Conservation (phyloP, 2,888 invertebrate species). For the Cistogaster globosa region DNA sequence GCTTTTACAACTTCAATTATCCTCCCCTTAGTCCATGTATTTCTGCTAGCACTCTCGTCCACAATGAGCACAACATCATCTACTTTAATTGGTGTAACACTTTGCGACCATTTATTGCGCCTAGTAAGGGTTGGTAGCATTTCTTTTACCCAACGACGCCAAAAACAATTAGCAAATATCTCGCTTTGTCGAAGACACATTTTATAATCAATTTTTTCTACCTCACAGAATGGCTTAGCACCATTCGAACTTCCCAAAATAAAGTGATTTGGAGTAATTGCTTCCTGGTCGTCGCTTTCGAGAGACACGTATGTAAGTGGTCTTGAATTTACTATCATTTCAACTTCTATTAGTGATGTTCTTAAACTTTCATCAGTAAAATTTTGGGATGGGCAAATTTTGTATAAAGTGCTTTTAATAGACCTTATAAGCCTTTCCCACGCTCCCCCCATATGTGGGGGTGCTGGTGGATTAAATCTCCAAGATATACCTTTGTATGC, state of each 20-base stretch:
- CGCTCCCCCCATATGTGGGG: not conserved
- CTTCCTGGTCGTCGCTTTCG: slow-evolving; percentile 9
- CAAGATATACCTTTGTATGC: not conserved
- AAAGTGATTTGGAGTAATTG: slow-evolving; percentile 49
- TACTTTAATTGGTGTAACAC: not conserved
- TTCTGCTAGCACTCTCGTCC: not conserved
- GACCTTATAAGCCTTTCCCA: too few relatives aligned
- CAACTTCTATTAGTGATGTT: too few relatives aligned
- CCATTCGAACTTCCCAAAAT: slow-evolving; percentile 42
- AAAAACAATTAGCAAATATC: slow-evolving; percentile 30
- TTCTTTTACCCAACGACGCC: slow-evolving; percentile 14
- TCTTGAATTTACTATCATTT: too few relatives aligned
- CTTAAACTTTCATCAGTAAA: too few relatives aligned
- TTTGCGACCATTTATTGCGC: not conserved
- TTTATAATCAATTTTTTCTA: slow-evolving; percentile 8
- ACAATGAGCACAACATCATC: not conserved
- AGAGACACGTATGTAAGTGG: not conserved
- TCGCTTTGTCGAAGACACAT: slow-evolving; percentile 32
- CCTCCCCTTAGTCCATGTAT: not conserved
- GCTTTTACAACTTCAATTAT: not conserved
- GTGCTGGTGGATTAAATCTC: slow-evolving; percentile 53
- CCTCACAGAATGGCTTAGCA: slow-evolving; percentile 5
- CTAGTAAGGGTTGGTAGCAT: too few relatives aligned
- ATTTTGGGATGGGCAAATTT: too few relatives aligned
- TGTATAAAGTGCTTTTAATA: too few relatives aligned